Evolutionary conservation across 2,888 invertebrate species (phyloP).

Genomic region (Euplagia quadripunctaria): DNA sequence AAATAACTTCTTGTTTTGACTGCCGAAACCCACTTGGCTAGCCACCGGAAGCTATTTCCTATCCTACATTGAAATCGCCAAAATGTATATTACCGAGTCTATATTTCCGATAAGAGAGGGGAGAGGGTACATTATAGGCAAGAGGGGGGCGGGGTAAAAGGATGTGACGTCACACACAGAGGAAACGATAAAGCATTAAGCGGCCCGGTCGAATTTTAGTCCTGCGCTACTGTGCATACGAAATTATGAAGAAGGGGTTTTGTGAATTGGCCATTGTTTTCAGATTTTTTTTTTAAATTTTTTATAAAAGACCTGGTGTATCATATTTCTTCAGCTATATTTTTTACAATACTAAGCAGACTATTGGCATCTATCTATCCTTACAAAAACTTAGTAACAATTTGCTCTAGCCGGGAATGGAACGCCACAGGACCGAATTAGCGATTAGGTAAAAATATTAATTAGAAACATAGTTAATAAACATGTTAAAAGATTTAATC

Average conservation of each 20-base stretch:
- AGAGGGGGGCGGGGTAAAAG: constrained; percentile 23
- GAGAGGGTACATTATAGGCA: constrained; percentile 9
- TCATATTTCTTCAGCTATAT: no score
- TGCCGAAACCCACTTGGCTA: constrained; percentile 1
- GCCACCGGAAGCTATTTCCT: not conserved
- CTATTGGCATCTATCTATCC: no score
- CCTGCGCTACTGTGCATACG: constrained; percentile 55
- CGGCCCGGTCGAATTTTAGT: constrained; percentile 63
- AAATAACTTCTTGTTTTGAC: not conserved
- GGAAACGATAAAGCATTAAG: constrained; percentile 70
- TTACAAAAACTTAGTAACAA: no score
- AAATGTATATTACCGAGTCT: constrained; percentile 16
- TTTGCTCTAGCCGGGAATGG: no score
- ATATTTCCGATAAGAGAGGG: constrained; percentile 14
- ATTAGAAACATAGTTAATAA: no score
- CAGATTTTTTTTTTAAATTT: no score
- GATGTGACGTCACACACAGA: constrained; percentile 59
- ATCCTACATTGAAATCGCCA: constrained; percentile 20
- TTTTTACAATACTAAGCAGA: no score
- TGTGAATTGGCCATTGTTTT: constrained; percentile 41
- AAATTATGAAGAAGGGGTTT: constrained; percentile 40
- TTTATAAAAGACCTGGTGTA: no score
- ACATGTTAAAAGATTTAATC: no score
- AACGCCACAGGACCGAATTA: no score
- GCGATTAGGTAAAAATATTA: no score